Base-by-base conservation (phyloP, 2,113 vertebrate species). In the Arothron firmamentum region DNA sequence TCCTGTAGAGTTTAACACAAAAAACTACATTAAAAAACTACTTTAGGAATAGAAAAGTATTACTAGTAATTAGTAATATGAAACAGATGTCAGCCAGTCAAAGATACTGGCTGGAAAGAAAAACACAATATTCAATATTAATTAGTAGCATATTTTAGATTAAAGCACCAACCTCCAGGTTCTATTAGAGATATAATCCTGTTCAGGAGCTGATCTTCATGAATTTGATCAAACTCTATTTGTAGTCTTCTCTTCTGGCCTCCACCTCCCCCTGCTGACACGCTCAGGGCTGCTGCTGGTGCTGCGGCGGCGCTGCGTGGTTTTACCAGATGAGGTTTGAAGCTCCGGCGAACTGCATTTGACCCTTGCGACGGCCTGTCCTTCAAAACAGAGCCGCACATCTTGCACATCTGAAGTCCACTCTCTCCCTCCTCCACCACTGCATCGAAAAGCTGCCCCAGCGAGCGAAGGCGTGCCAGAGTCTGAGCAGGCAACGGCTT, bases 141-240 rank as follows among this genome's bases (percentile, higher is more conserved):
- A 31, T 31, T 31, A 31, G 28, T 38, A 8, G 15, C 8, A 38
- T 15, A 10, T 21, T 43, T 5, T 58, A 52, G 56, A 38, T 56
- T 9, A 45, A n/a, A 16, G 5, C 41, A 66, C 74, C 31, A 19
- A 88, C 86, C 91, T 0, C 92, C 90, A 0, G 96, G 96, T 83
- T 97, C 95, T 0, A 96, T 90, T 25, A 98, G 92, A 0, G 90
- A 92, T 82, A 96, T 52, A 65, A 98, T 95, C 69, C 94, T 90
- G 76, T 81, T 88, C 71, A 98, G 77, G 53, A 97, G 88, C 15
- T 91, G 61, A 0, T 96, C 96, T 87, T 98, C 95, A 0, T 87
- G 81, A 0, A 81, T 79, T 0, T 88, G 91, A 62, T 96, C 93
- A 6, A 95, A 98, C 74, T 97, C 95, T 85, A 98, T 86, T 59